Evolutionary conservation across 2,888 invertebrate genomes (phyloP), one percentile per base, ranked within the genome.

Genomic region (Lingula anatina): DNA sequence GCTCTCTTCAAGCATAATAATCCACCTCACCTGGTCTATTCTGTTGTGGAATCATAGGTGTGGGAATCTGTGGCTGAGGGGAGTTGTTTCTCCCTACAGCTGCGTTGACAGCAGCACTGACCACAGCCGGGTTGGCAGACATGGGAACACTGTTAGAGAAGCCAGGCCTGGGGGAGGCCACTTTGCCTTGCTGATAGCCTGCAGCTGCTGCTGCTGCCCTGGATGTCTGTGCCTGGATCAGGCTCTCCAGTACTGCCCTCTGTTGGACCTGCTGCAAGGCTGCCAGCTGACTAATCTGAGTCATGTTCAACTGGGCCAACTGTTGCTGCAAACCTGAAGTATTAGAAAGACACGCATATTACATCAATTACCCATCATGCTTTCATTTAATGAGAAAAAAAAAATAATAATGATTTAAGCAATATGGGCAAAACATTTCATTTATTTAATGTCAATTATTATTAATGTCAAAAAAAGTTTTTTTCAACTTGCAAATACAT

Each of bases 191-290:
- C 42, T 5, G 54, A 60, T 5, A 51, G 27, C 15, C 60, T 56
- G 20, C 57, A 41, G 18, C 54, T 54, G 23, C 63, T 51, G 35
- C 55, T 59, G 9, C 57, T 54, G 0, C 57, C 59, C 37, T 57
- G 50, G n/a, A 61, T 50, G 5, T 60, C 61, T n/a, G n/a, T n/a
- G n/a, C n/a, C 44, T 60, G 64, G 2, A 65, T 50, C 5, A 66
- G 56, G 2, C 66, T 63, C 47, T 68, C 68, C 27, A 68, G n/a
- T n/a, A n/a, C 44, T 56, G 64, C 58, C 5, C 66, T 49, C 53
- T 63, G 61, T 37, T 60, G 65, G 37, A 58, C 59, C 15, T 52
- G 60, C 47, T 62, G 64, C 27, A 57, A 28, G 9, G 54, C 55
- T 9, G 55, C 57, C 41, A 61, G 39, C 12, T 31, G 43, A 27